A percentile compares a stretch with the other conserved stretches of the same genome.
Conservation (phyloP, 2,888 invertebrate species). For the Hirtodrosophila alboralis region DNA sequence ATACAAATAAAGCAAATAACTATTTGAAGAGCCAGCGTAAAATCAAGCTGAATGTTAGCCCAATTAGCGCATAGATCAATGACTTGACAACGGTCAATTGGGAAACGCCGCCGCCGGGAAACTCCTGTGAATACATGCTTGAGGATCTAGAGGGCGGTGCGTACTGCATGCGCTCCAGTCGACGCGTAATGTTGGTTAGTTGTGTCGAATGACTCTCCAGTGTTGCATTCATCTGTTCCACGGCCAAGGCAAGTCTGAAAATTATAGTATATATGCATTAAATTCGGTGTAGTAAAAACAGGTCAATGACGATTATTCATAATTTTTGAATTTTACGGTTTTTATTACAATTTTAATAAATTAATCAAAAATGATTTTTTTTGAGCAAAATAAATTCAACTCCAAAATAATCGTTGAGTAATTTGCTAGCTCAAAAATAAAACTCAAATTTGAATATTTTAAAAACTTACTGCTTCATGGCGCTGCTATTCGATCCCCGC, state of each 20-base stretch:
- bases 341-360: too few species aligned
- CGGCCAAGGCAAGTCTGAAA: slow-evolving; percentile 84
- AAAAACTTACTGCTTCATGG: slow-evolving; percentile 65
- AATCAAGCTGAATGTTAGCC: slow-evolving; percentile 71
- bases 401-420: too few species aligned
- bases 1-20: slow-evolving; percentile 42
- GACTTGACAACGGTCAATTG: slow-evolving; percentile 74
- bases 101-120: slow-evolving; percentile 62
- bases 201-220: slow-evolving; percentile 85
- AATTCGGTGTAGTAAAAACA: too few species aligned
- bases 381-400: too few species aligned
- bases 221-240: slow-evolving; percentile 85
- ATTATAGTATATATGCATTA: background rate
- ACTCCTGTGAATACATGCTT: slow-evolving; percentile 41
- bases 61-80: slow-evolving; percentile 73
- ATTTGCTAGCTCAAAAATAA: too few species aligned
- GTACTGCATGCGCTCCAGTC: slow-evolving; percentile 81
- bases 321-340: too few species aligned
- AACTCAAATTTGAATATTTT: too few species aligned
- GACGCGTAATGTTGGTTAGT: slow-evolving; percentile 81
- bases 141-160: slow-evolving; percentile 56
- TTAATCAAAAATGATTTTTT: too few species aligned
- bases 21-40: slow-evolving; percentile 81
- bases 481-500: slow-evolving; percentile 47
- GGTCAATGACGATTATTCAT: too few species aligned